Base-by-base conservation (phyloP, 2,113 vertebrate species). In the Rallus limicola region DNA sequence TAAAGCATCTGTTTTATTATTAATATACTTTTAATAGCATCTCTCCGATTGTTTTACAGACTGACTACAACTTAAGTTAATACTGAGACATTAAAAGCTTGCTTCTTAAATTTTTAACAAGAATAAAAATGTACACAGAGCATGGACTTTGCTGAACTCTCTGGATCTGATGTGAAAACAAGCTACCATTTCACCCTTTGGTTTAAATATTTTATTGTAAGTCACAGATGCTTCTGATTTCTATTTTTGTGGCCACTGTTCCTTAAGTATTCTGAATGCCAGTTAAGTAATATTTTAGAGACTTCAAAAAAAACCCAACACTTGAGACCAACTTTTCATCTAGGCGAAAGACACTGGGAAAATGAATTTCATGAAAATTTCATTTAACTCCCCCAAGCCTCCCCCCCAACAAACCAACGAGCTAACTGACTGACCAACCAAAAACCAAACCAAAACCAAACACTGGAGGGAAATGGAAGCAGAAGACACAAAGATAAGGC, bases 71-170 rank as follows among this genome's bases (percentile, higher is more conserved):
- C 78, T 94, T 87, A 92, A 93, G 65, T 95, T 97, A 96, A 93
- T 92, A 68, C 44, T 42, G 82, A 93, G 84, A 87, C 77, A 88
- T 93, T 94, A 92, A 95, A 92, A 96, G 72, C 56, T 36, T 82
- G 29, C 65, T 92, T 95, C 88, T 94, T 96, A 96, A 97, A 97
- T 96, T 96, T 97, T 97, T 95, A 96, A 97, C 6, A 11, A 86
- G 80, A 97, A 85, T 93, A 64, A 83, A 83, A 88, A 83, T 34
- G 10, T 88, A 53, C 34, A 71, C 18, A 85, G 55, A 94, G 9
- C 48, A 79, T 14, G 42, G 67, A 70, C 67, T 95, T 46, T 79
- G 26, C 62, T 92, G 87, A 89, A 68, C 72, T 63, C n/a, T 56
- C 70, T 81, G 11, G 16, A 89, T 78, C 40, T 82, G 56, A 78